Evolutionary conservation across 2,797 vertebrate genomes (phyloP), one percentile per base, ranked within the genome.

Genomic region (Lepidocolaptes lacrymiger): DNA sequence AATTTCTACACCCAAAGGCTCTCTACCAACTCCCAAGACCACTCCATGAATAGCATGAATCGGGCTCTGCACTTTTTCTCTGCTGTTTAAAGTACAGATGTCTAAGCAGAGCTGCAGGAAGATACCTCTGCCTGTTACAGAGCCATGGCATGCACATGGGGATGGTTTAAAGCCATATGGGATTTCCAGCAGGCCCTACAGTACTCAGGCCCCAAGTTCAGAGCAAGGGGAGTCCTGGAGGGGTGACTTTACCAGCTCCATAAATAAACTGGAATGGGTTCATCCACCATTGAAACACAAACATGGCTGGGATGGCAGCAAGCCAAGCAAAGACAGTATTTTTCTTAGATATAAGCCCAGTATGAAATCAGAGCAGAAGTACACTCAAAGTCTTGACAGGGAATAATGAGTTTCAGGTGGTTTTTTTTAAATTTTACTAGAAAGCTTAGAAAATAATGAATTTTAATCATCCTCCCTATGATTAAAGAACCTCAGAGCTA

Each of bases 391-490:
- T 23, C 84, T 63, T 85, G 93, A 85, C 75, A 24, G 71, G 71
- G 83, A 93, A 34, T 87, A 87, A 93, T 77, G 91, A 41, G 64
- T 77, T 96, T 96, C 85, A 92, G 96, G 91, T 93, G 87, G 56
- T 48, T 28, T 51, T 95, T 95, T 92, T 23, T 43, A 83, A 88
- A 52, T 91, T 56, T 89, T 83, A 80, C 72, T 43, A 24, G 49
- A 73, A 85, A 87, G 78, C 54, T 55, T 81, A 83, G 89, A 46
- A 96, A 92, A 92, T 59, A 56, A 74, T 80, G 84, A 69, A 59
- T 93, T 87, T 59, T 49, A 79, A 46, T 77, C 67, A 41, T 51
- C 58, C 26, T 92, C n/a, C 44, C 78, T 48, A 3, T 37, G 81
- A 93, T 92, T 73, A 92, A 91, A 88, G 68, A 48, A 54, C 55